phyloP scores from a whole-genome alignment of 2,113 vertebrate species.

The Malaclemys terrapin region DNA sequence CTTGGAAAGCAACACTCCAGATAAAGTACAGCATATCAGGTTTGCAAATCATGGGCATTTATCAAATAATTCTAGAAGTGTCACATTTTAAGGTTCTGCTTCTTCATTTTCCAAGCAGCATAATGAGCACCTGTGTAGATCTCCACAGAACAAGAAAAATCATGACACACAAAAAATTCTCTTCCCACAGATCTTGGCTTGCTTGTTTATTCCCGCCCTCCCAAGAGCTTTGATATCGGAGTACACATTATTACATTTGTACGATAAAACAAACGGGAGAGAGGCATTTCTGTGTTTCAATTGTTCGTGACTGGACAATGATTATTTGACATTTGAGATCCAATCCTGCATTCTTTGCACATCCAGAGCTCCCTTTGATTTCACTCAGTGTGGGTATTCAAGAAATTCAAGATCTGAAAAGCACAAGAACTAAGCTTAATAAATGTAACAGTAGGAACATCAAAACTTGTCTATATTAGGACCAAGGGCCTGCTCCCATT shows the following conservation, averaged over 20 bases:
- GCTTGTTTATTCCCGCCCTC: background rate
- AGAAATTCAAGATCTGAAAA: background rate
- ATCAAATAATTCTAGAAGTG: slow-evolving; percentile 36
- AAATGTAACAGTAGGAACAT: background rate
- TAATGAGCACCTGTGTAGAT: slow-evolving; percentile 8
- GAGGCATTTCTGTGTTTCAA: background rate
- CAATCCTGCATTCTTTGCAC: fast-evolving
- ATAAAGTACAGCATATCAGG: background rate
- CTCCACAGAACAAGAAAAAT: slow-evolving; percentile 7
- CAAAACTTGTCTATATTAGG: background rate
- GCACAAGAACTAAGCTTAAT: background rate
- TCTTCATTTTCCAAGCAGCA: slow-evolving; percentile 51
- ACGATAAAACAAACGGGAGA: background rate
- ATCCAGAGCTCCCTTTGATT: background rate
- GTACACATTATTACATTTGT: background rate
- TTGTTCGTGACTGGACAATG: background rate
- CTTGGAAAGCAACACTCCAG: background rate
- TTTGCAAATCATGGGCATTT: slow-evolving; percentile 23
- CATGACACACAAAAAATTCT: background rate
- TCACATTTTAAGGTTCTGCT: background rate
- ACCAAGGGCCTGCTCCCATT: background rate
- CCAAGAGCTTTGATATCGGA: background rate
- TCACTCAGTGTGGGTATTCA: background rate
- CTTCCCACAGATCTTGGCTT: slow-evolving; percentile 11
- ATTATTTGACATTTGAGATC: background rate